A percentile compares a stretch with the other conserved stretches of the same genome.
Evolutionary conservation across 2,113 vertebrate species (phyloP).

Genomic region (Dipodomys stephensi): DNA sequence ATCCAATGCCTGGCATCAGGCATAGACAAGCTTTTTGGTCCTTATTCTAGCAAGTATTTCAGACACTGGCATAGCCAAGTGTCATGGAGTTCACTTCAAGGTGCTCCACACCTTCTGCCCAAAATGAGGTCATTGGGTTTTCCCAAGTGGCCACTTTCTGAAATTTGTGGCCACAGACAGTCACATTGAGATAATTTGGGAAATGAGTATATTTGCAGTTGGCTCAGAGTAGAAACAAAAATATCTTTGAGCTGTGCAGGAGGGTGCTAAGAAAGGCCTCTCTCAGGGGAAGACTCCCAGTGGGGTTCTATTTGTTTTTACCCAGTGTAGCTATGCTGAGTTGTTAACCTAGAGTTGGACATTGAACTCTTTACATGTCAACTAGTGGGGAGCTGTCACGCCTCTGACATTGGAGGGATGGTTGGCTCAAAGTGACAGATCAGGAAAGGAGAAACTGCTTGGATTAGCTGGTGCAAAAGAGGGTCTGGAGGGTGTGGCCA

Average conservation of each 20-base stretch:
- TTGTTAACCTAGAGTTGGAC: conserved; percentile 31
- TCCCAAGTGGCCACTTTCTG: background rate
- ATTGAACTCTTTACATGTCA: background rate
- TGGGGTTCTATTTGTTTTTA: conserved; percentile 20
- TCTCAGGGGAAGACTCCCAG: background rate
- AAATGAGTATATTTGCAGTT: background rate
- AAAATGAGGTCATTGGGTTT: background rate
- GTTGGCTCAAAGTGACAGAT: conserved; percentile 43
- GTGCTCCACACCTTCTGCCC: background rate
- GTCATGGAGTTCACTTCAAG: background rate
- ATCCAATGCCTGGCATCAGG: background rate
- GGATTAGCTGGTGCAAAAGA: conserved; percentile 72
- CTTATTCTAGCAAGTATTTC: conserved; percentile 39
- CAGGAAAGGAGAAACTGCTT: conserved; percentile 59
- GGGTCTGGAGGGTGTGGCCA: conserved; percentile 65
- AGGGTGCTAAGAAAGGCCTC: background rate
- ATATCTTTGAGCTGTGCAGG: background rate
- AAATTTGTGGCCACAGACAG: background rate
- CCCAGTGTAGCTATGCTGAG: background rate
- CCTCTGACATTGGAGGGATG: background rate
- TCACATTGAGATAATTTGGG: background rate
- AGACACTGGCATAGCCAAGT: background rate
- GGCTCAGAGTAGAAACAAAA: background rate
- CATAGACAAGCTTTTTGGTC: background rate
- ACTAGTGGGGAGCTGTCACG: background rate